Percentiles rank a stretch among this genome's conserved stretches.
phyloP scores from a whole-genome alignment of 2,113 vertebrate genomes.

The Gymnorhina tibicen region DNA sequence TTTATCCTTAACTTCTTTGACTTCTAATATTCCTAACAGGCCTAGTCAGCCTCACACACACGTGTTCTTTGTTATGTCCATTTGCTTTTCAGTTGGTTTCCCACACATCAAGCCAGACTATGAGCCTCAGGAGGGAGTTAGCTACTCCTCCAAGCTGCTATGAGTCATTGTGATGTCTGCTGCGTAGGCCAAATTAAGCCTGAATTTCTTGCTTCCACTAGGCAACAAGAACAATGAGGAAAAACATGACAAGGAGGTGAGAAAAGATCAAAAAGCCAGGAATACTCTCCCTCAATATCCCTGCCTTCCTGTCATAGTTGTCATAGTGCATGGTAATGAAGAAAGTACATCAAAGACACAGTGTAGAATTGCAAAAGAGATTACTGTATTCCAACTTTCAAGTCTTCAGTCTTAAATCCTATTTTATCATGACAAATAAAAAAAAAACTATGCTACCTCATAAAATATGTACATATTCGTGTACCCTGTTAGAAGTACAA shows the following conservation, averaged over 20 bases:
- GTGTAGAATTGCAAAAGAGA: not conserved
- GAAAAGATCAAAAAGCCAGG: conserved; percentile 36
- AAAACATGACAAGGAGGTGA: not conserved
- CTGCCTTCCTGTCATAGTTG: not conserved
- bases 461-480: not conserved
- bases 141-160: conserved; percentile 4
- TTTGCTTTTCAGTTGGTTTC: conserved; percentile 35
- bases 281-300: not conserved
- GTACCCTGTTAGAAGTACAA: not conserved
- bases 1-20: not conserved
- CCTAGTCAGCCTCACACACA: not conserved
- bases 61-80: conserved; percentile 1
- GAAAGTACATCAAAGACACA: not conserved
- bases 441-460: not conserved
- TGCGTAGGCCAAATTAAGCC: conserved; percentile 24
- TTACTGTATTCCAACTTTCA: not conserved
- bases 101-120: conserved; percentile 35
- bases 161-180: conserved; percentile 55
- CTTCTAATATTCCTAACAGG: not conserved
- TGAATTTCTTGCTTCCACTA: conserved; percentile 62
- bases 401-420: not conserved
- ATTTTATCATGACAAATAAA: not conserved
- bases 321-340: not conserved
- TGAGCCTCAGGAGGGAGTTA: not conserved
- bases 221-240: not conserved